Base-by-base conservation (phyloP, 2,113 vertebrate species). In the Spea bombifrons region DNA sequence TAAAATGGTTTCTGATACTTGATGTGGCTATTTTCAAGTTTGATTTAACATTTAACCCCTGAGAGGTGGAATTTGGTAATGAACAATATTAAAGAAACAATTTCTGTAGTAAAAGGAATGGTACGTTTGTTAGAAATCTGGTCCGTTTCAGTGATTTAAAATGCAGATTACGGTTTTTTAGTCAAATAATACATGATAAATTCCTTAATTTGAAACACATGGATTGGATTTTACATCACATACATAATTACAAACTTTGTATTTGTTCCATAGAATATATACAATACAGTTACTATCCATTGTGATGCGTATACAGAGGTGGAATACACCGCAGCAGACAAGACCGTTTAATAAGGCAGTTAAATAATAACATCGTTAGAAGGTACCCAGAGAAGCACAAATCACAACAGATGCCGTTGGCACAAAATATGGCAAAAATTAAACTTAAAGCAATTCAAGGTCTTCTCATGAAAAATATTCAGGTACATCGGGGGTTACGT, bases 1-100 rank as follows among this genome's bases (percentile, higher is more conserved):
- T 50, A 49, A 48, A 16, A 17, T 15, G 9, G 30, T 16, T 64
- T 16, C 55, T 13, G 66, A 61, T 46, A 66, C 66, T 12, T 43
- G n/a, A 69, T 71, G 66, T 12, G 46, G 53, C 57, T 78, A 10
- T 76, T 70, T 71, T 71, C 53, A 78, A 63, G 45, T 59, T 70
- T 71, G 6, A 47, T 74, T 13, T 63, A 8, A 30, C 30, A 57
- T 17, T 63, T 68, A 70, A 63, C 75, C 67, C 75, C 67, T 78
- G 75, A 78, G 75, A 63, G 55, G 4, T 13, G 55, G 55, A 13
- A 13, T 59, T 59, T 9, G 50, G 15, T 2, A 59, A 59, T 59
- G 2, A 59, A 13, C 12, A 12, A 2, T 59, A 59, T 59, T 59
- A 59, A 59, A 2, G 15, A 59, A 13, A 13, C 4, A 59, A 13